Evolutionary conservation across 2,113 vertebrate species (phyloP).

Genomic region (Colaptes auratus): DNA sequence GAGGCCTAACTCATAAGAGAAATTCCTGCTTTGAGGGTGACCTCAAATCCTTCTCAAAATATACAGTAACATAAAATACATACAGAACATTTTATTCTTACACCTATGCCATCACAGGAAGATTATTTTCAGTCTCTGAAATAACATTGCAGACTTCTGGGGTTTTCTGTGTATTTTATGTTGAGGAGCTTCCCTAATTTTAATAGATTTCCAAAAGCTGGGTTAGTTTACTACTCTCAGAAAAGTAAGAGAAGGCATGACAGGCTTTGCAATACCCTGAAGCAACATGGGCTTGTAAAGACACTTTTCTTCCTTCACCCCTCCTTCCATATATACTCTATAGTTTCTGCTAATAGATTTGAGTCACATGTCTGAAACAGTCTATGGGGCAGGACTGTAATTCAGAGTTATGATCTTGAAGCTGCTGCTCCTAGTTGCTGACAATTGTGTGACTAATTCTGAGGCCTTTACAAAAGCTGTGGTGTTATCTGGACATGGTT

Average conservation of each 20-base stretch:
- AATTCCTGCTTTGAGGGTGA: conserved; percentile 12
- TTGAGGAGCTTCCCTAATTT: background rate
- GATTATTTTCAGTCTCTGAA: conserved; percentile 49
- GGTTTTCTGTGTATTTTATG: conserved; percentile 6
- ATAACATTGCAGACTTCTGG: conserved; percentile 13
- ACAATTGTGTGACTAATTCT: background rate
- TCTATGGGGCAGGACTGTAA: accelerated
- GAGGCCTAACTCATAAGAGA: conserved; percentile 21
- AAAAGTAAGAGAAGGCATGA: background rate
- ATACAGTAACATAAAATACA: conserved; percentile 23
- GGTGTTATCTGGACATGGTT: background rate
- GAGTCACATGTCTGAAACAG: background rate
- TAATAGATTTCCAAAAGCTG: background rate
- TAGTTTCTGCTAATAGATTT: background rate
- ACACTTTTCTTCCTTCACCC: background rate
- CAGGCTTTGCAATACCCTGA: background rate
- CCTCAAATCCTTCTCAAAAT: conserved; percentile 34
- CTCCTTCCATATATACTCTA: background rate
- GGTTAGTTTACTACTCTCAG: background rate
- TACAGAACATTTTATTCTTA: conserved; percentile 37
- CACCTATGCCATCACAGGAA: background rate
- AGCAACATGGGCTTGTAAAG: background rate
- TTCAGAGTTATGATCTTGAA: background rate
- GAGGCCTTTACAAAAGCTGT: background rate
- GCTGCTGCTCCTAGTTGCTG: background rate